Conservation (phyloP, 2,113 vertebrate species). For the Hyla sarda region DNA sequence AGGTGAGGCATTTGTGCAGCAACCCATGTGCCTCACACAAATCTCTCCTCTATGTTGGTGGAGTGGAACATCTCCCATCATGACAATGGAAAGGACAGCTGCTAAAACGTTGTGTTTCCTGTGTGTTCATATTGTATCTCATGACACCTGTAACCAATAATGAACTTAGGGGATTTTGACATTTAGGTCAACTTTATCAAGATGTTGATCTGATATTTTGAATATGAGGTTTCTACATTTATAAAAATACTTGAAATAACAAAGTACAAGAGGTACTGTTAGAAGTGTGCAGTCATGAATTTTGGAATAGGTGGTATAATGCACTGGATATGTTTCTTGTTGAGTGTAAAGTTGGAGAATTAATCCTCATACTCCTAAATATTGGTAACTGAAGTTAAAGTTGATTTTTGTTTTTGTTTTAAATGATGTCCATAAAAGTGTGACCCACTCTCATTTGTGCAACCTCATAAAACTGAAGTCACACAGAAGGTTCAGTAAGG, state of each 20-base stretch:
- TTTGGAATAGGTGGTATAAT: background rate
- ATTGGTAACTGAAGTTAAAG: too few relatives aligned
- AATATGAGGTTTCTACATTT: background rate
- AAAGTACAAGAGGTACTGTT: too few relatives aligned
- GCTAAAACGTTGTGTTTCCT: background rate
- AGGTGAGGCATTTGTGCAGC: conserved; percentile 82
- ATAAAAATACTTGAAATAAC: too few relatives aligned
- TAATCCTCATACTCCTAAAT: too few relatives aligned
- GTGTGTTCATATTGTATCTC: background rate
- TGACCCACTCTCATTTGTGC: too few relatives aligned
- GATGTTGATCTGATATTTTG: background rate
- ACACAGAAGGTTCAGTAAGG: too few relatives aligned
- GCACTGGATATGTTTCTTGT: background rate
- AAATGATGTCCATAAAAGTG: too few relatives aligned
- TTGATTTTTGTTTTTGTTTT: too few relatives aligned
- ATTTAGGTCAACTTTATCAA: background rate
- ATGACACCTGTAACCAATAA: background rate
- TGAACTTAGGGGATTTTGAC: background rate
- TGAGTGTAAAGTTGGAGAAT: too few relatives aligned
- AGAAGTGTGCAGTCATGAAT: background rate
- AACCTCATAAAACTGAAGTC: too few relatives aligned
- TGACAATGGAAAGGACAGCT: background rate
- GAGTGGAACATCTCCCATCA: background rate
- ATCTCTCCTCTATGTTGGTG: background rate
- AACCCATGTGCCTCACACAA: conserved; percentile 60